Percentiles rank a stretch among this genome's conserved stretches.
Conservation (phyloP, 1,140 invertebrate species). For the Cotesia typhae region DNA sequence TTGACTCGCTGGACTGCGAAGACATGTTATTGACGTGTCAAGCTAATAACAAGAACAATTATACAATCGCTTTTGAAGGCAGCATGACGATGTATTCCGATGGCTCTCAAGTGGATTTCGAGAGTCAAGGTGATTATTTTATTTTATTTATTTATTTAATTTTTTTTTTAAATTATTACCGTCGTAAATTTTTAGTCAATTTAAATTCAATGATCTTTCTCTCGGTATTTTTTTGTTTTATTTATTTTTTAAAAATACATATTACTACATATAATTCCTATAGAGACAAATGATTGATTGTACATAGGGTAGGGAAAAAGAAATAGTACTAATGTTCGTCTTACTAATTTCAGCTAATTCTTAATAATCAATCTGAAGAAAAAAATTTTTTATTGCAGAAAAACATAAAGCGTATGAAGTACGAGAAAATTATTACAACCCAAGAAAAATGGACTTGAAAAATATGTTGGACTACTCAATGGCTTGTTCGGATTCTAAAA, state of each 20-base stretch:
- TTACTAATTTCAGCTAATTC: no score
- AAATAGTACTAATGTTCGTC: no score
- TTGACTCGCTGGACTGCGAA: conserved; percentile 90
- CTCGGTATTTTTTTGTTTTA: no score
- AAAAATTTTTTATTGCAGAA: conserved; percentile 48
- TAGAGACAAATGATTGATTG: no score
- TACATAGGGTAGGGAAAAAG: no score
- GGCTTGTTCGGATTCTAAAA: conserved; percentile 82
- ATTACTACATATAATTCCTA: no score
- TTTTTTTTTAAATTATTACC: background rate
- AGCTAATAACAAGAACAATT: conserved; percentile 89
- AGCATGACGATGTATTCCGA: conserved; percentile 86
- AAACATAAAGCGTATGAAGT: conserved; percentile 57
- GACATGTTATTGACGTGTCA: conserved; percentile 89
- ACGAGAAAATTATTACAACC: conserved; percentile 54
- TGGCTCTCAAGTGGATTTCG: conserved; percentile 76
- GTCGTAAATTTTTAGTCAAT: background rate
- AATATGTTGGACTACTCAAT: conserved; percentile 75
- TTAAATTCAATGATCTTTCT: no score
- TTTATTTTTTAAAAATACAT: no score
- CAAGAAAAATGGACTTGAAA: conserved; percentile 52
- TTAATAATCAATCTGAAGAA: background rate
- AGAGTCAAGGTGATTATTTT: conserved; percentile 68
- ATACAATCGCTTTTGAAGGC: conserved; percentile 93
- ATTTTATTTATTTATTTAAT: no score